Percentiles rank a stretch among this genome's conserved stretches.
phyloP scores from a whole-genome alignment of 2,797 vertebrate genomes.

The Pseudopleuronectes americanus region DNA sequence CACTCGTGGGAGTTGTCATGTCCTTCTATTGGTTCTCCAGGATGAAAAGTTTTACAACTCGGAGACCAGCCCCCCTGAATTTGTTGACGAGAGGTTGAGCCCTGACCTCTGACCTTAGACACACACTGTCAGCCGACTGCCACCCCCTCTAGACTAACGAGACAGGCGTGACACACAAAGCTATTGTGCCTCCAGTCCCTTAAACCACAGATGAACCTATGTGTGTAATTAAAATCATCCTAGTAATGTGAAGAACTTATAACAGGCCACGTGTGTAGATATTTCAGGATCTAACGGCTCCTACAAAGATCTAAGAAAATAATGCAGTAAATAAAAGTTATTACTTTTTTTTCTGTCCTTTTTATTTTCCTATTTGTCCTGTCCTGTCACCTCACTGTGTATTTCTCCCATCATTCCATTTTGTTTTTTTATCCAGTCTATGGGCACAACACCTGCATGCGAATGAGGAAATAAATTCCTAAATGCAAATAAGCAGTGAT shows the following conservation, averaged over 20 bases:
- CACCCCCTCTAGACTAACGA: constrained; percentile 32
- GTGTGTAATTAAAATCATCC: constrained; percentile 9
- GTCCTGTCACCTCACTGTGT: constrained; percentile 1
- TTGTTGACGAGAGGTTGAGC: constrained; percentile 44
- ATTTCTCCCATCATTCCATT: constrained; percentile 19
- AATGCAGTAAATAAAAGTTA: not conserved
- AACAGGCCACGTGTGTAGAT: too few species aligned
- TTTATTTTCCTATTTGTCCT: constrained; percentile 7
- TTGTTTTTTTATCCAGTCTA: constrained; percentile 4
- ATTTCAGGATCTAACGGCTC: not conserved
- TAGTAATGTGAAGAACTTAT: not conserved
- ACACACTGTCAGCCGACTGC: constrained; percentile 29
- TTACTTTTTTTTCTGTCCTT: not conserved
- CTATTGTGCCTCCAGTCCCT: not conserved
- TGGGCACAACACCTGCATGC: constrained; percentile 2
- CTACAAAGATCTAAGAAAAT: not conserved
- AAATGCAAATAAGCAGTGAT: constrained; percentile 43
- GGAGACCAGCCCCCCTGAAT: constrained; percentile 28
- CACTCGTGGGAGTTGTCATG: constrained; percentile 15
- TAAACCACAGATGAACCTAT: constrained; percentile 3
- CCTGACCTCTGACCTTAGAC: constrained; percentile 66
- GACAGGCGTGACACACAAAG: constrained; percentile 12
- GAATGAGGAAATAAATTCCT: constrained; percentile 36
- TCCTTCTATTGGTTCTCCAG: constrained; percentile 18
- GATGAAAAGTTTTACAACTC: constrained; percentile 48